Evolutionary conservation across 2,888 invertebrate species (phyloP).

Genomic region (Pandemis cinnamomeana): DNA sequence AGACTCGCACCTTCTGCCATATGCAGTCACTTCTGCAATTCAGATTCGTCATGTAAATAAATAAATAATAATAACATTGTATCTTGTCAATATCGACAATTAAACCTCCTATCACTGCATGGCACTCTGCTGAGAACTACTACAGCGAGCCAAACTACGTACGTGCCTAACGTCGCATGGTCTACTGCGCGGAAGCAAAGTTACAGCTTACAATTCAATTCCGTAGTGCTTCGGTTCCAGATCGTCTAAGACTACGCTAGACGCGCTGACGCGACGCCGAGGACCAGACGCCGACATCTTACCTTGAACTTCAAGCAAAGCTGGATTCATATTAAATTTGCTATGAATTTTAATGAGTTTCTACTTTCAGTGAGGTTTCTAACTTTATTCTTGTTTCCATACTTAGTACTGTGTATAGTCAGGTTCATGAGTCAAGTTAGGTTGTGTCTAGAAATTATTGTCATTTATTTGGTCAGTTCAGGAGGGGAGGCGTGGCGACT

Average conservation of each 20-base stretch:
- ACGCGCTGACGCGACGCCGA: constrained; percentile 19
- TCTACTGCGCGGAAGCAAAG: constrained; percentile 73
- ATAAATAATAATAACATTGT: constrained; percentile 24
- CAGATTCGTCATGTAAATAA: constrained; percentile 36
- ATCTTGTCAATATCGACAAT: constrained; percentile 27
- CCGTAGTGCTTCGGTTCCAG: constrained; percentile 72
- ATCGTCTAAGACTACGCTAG: constrained; percentile 14
- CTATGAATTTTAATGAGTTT: constrained; percentile 4
- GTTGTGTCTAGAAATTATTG: constrained; percentile 81
- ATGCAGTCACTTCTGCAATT: constrained; percentile 43
- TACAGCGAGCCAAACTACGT: constrained; percentile 61
- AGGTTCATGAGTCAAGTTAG: constrained; percentile 68
- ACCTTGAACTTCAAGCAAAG: constrained; percentile 19
- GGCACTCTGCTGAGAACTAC: constrained; percentile 49
- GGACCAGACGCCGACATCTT: constrained; percentile 10
- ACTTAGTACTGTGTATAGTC: constrained; percentile 53
- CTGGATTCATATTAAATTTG: background rate
- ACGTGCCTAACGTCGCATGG: constrained; percentile 65
- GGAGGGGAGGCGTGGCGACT: constrained; percentile 47
- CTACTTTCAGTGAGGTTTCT: background rate
- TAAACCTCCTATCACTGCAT: constrained; percentile 37
- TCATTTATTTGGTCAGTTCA: constrained; percentile 81
- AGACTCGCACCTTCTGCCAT: constrained; percentile 52
- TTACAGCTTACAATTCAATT: constrained; percentile 78
- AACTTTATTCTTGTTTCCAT: background rate